Conservation (phyloP, 2,113 vertebrate species). For the Tachuris rubrigastra region DNA sequence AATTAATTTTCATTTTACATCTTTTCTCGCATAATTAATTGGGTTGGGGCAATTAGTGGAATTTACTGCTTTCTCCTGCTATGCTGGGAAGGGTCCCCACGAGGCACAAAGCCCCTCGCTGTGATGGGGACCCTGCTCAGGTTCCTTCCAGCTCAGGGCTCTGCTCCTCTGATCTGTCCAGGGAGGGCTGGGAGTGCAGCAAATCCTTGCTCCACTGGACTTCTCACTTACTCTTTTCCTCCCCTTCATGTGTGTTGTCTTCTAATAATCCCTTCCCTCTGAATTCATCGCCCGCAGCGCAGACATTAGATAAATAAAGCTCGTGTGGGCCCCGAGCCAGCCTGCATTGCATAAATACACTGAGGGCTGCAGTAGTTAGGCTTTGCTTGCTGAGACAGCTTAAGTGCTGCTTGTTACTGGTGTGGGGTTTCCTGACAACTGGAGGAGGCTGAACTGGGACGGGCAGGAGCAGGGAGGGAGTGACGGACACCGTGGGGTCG, state of each 20-base stretch:
- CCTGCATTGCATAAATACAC: conserved; percentile 47
- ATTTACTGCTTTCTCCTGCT: neutral
- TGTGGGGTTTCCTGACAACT: neutral
- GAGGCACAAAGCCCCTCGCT: neutral
- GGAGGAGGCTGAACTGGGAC: neutral
- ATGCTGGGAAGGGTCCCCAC: neutral
- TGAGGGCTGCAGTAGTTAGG: conserved; percentile 15
- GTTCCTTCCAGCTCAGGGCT: neutral
- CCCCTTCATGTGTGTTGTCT: conserved; percentile 23
- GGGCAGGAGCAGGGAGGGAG: neutral
- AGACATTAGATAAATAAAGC: conserved; percentile 68
- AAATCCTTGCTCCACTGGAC: neutral
- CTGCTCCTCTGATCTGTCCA: fast-evolving
- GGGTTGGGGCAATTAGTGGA: neutral
- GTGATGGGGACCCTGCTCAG: neutral
- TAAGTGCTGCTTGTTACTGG: neutral
- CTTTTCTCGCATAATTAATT: conserved; percentile 9
- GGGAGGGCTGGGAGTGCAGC: neutral
- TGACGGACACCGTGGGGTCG: neutral
- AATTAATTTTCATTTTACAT: neutral
- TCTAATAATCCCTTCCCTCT: conserved; percentile 57
- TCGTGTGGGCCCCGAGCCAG: conserved; percentile 30
- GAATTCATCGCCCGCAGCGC: conserved; percentile 58
- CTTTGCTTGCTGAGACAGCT: conserved; percentile 1
- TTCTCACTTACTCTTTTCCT: conserved; percentile 11